Evolutionary conservation across 2,797 vertebrate genomes (phyloP), one percentile per base, ranked within the genome.

Genomic region (Ispidina lecontei): DNA sequence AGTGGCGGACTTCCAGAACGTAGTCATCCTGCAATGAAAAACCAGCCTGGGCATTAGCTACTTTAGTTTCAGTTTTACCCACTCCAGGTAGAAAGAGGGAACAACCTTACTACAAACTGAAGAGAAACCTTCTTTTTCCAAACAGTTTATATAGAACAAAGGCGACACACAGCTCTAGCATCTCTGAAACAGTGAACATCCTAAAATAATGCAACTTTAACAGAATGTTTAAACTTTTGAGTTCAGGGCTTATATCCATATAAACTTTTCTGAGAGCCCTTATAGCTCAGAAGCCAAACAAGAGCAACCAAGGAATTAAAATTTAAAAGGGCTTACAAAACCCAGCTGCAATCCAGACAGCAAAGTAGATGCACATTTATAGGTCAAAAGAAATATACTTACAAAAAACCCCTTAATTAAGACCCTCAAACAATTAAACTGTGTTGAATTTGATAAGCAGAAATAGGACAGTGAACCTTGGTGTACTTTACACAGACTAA

Each of bases 1-100:
- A 99, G 97, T 99, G 99, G 90, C 99, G 98, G 65, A 99, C 99
- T 96, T 99, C 99, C 90, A 99, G 97, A 75, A 99, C 99, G 26
- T 99, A 99, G 97, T 99, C 99, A 93, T 99, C 99, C 99, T 99
- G 96, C 89, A 94, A 93, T 0, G 69, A 91, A 65, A 96, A 52
- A 94, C 6, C 88, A 94, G 80, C 56, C 87, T 23, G 23, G 35
- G 37, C 59, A 35, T 96, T 43, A 95, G 84, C 26, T 44, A n/a
- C 63, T 74, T 54, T 1, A 58, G 18, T 33, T 41, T 7, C 79
- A 78, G 62, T 52, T 74, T 60, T 49, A 52, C 14, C 39, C 33
- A 16, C 28, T 51, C 43, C 86, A 69, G n/a, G 75, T 8, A 87
- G 51, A 65, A 44, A 52, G 31, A 58, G 25, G 54, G 28, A 77